Percentiles rank a stretch among this genome's conserved stretches.
Evolutionary conservation across 1,140 invertebrate species (phyloP).

Genomic region (Procambarus virginalis): DNA sequence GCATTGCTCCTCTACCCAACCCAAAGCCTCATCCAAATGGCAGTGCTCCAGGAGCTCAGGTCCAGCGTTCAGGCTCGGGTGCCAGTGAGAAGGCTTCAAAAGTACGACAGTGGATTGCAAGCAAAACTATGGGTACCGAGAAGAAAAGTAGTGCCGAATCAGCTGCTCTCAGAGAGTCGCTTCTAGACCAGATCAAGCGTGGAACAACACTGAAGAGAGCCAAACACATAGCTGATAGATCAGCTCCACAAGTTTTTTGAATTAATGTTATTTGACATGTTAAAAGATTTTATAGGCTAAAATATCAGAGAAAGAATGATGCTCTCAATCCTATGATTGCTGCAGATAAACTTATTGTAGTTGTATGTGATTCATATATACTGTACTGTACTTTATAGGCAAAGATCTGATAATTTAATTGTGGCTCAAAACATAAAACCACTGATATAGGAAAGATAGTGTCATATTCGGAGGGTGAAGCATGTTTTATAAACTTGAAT

Average conservation of each 20-base stretch:
- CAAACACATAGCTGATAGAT: slow-evolving; percentile 80
- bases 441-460: not conserved
- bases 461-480: not conserved
- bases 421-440: not conserved
- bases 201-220: slow-evolving; percentile 85
- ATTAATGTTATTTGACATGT: slow-evolving; percentile 71
- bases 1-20: slow-evolving; percentile 48
- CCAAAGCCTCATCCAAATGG: slow-evolving; percentile 68
- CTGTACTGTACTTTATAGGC: not conserved
- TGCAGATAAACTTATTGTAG: slow-evolving; percentile 20
- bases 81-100: slow-evolving; percentile 76
- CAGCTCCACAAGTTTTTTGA: slow-evolving; percentile 82
- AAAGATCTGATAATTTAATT: slow-evolving; percentile 39
- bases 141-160: slow-evolving; percentile 74
- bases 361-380: slow-evolving; percentile 12
- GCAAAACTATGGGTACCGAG: slow-evolving; percentile 73
- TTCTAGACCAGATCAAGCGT: slow-evolving; percentile 93
- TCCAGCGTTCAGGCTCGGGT: slow-evolving; percentile 69
- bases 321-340: slow-evolving; percentile 41
- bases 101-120: slow-evolving; percentile 81
- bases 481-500: not conserved
- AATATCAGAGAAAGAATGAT: slow-evolving; percentile 53
- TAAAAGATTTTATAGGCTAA: slow-evolving; percentile 69
- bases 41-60: slow-evolving; percentile 59
- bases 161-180: slow-evolving; percentile 78